Evolutionary conservation across 2,888 invertebrate genomes (phyloP), one percentile per base, ranked within the genome.

Genomic region (Fissipunctia ypsillon): DNA sequence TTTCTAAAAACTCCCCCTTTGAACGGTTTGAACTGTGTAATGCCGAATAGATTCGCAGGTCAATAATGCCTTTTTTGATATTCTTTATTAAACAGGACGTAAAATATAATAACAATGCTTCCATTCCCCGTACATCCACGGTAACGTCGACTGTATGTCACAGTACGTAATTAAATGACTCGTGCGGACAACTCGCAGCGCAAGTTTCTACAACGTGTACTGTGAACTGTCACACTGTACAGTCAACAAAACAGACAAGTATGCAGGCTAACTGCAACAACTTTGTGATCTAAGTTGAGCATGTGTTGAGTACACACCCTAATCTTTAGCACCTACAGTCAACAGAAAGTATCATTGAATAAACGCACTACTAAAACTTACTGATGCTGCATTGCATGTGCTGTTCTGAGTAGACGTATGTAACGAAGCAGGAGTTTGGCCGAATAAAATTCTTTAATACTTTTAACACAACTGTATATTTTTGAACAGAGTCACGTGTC

Each of bases 141-240:
- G 25, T 48, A 71, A 69, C 68, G 85, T 78, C 69, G 81, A 69
- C 80, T 80, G 84, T 83, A 86, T 87, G 89, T 89, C 88, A 89
- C 88, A 87, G 86, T 83, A 81, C 83, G 88, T 91, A 92, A 91
- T 92, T 90, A 91, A 91, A 91, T 91, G 89, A 91, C 89, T 90
- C 87, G 88, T 80, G 85, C 84, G 88, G 88, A 89, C 88, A 89
- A 86, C 87, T 89, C 86, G 70, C 73, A 69, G 87, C 69, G 82
- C 85, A 83, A 89, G 89, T 88, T 90, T 79, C 84, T 81, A 76
- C 84, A 83, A 73, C 79, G 81, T 78, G 76, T 78, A 81, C 73
- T 69, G 65, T 67, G 68, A 80, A 79, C 64, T 76, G 80, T 82
- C 78, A 69, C 66, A 66, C 72, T 83, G 78, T 71, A 72, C 61